Evolutionary conservation across 2,113 vertebrate species (phyloP), one percentile per base, ranked within the genome.

Genomic region (Arenaria interpres): DNA sequence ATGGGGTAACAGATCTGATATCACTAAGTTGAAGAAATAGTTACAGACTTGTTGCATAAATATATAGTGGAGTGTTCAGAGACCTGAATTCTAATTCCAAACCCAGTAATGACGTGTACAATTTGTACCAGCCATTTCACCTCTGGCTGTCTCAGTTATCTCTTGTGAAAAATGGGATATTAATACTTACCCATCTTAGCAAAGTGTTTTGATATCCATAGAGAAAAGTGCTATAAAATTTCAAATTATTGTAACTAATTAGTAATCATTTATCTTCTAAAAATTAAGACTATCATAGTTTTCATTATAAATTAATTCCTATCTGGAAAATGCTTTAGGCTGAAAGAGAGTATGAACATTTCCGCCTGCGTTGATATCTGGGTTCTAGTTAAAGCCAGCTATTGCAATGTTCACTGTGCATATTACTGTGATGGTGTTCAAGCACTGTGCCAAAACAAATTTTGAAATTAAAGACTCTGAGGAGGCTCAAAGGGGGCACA

Each of bases 271-370:
- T 87, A 82, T 96, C 96, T 94, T 69, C 81, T 48, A 89, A 93
- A 93, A 96, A 89, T 92, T 96, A 96, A 79, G 66, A 64, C 66
- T 91, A 85, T 85, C 57, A 66, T 63, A 46, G 80, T 90, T 96
- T 96, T 92, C 95, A 96, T 95, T 96, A 94, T 87, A 95, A 96
- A 97, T 96, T 89, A 94, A 94, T 74, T 96, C 77, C n/a, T 75
- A 59, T 89, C 84, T 88, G 81, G 84, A 96, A 95, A 95, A 95
- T 53, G 91, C 94, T 94, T 79, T 60, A 88, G 95, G 94, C 84
- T 94, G 87, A 89, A 96, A 85, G 53, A 75, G 24, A 39, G 39
- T 45, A 64, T 60, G 87, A 95, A 97, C 78, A 88, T 90, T 85
- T 89, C 62, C 0, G 1, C 50, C 84, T 62, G 27, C 4, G 0